These are phyloP conservation scores for Spheniscus humboldti DNA, from an alignment of 2,797 vertebrate species.

Conservation along the genomic window DNA sequence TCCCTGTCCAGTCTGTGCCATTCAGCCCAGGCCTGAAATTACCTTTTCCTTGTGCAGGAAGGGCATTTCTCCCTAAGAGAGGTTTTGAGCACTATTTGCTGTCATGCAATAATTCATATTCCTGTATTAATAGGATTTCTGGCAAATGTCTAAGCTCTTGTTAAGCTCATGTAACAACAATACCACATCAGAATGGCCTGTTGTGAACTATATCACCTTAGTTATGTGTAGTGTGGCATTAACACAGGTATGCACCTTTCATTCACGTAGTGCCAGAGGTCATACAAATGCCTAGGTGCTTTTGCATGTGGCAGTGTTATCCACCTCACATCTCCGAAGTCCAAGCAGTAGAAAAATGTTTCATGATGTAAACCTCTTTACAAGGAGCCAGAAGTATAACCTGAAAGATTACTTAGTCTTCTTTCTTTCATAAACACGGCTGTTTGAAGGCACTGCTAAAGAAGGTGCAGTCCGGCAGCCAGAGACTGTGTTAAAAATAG, in stretches of 20 bases:
- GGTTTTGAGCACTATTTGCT: neutral
- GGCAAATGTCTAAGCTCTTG: neutral
- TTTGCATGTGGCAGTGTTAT: neutral
- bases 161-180: neutral
- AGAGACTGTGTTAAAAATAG: neutral
- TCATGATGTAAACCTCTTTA: neutral
- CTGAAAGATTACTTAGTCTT: neutral
- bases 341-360: neutral
- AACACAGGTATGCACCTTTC: neutral
- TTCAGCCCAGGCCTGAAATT: neutral
- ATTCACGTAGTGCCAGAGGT: neutral
- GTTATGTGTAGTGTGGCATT: neutral
- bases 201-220: neutral
- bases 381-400: neutral
- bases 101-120: neutral
- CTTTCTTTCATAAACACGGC: neutral
- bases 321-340: neutral
- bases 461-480: neutral
- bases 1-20: neutral
- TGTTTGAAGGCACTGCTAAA: neutral
- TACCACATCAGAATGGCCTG: neutral
- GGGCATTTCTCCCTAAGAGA: neutral
- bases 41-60: neutral
- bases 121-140: neutral
- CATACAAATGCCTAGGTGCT: neutral